Percentiles rank a stretch among this genome's conserved stretches.
Conservation (phyloP, 2,113 vertebrate genomes). For the Eolophus roseicapilla region DNA sequence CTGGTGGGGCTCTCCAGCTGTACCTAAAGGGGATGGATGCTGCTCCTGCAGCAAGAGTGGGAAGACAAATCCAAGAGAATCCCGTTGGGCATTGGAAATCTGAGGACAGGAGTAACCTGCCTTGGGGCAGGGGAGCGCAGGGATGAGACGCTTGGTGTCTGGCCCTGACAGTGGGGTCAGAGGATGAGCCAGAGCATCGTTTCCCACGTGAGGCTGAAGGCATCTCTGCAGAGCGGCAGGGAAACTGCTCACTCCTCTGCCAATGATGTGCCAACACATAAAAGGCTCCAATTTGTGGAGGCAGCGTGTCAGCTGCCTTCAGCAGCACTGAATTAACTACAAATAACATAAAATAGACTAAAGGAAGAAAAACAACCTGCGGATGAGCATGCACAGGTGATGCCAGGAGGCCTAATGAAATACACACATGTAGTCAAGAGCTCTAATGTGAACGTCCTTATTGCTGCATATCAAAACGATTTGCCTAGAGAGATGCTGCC, state of each 20-base stretch:
- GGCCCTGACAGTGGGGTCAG: fast-evolving
- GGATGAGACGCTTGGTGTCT: not conserved
- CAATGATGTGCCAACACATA: not conserved
- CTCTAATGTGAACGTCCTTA: not conserved
- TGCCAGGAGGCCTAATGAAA: slow-evolving; percentile 13
- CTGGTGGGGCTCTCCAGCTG: not conserved
- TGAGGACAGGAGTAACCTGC: not conserved
- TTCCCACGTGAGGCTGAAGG: not conserved
- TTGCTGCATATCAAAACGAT: not conserved
- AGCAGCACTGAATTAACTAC: not conserved
- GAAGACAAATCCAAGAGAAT: not conserved
- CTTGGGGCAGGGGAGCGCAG: not conserved
- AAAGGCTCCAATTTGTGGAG: not conserved
- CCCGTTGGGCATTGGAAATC: not conserved
- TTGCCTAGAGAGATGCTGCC: slow-evolving; percentile 6
- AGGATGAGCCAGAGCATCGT: not conserved
- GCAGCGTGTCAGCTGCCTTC: not conserved
- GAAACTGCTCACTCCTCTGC: not conserved
- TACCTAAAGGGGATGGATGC: not conserved
- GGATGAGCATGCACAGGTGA: not conserved
- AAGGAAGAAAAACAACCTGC: not conserved
- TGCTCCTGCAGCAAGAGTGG: not conserved
- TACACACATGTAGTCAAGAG: not conserved
- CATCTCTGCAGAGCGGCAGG: not conserved
- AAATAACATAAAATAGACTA: not conserved